Conservation (phyloP, 2,888 invertebrate species). For the Leptinotarsa peninsularis region DNA sequence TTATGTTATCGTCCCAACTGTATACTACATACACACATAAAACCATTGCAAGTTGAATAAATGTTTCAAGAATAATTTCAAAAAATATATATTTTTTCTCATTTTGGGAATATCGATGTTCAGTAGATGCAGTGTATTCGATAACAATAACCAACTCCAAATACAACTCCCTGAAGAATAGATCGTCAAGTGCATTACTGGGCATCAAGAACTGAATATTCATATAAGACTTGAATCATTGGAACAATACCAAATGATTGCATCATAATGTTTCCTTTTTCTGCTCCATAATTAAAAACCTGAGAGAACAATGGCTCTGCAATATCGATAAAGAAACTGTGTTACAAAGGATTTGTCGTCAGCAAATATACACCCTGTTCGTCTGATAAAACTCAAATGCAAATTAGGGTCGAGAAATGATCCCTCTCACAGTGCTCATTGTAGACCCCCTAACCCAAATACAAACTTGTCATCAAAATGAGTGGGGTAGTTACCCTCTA, state of each 20-base stretch:
- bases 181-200: no score
- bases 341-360: not conserved
- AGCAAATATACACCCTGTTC: not conserved
- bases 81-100: no score
- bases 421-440: not conserved
- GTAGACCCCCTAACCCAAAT: slow-evolving; percentile 17
- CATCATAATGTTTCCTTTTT: no score
- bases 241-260: not conserved
- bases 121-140: no score
- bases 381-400: not conserved
- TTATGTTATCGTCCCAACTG: no score
- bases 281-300: not conserved
- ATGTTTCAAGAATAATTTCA: no score
- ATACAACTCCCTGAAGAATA: no score
- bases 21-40: no score
- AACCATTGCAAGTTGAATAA: no score
- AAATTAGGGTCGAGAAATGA: slow-evolving; percentile 8
- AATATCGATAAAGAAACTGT: not conserved
- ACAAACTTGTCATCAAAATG: slow-evolving; percentile 13
- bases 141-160: no score
- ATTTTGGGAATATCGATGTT: no score
- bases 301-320: not conserved
- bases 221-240: slow-evolving; percentile 49
- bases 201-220: no score
- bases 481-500: slow-evolving; percentile 16